A percentile compares a stretch with the other conserved stretches of the same genome.
Evolutionary conservation across 2,888 invertebrate species (phyloP).

Genomic region (Scaptomyza caliginosa): DNA sequence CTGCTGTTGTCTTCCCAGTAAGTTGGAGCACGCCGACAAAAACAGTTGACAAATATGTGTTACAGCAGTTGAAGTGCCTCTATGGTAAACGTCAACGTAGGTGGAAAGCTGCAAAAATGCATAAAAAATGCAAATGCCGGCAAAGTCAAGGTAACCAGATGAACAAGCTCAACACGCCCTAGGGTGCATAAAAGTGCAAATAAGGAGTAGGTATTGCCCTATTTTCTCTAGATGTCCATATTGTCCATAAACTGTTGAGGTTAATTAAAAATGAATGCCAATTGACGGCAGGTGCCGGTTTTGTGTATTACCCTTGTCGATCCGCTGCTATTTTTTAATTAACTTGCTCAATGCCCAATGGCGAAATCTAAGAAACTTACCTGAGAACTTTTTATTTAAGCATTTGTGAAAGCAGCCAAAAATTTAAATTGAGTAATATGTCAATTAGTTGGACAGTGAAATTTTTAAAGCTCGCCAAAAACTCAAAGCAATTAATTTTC

Average conservation of each 20-base stretch:
- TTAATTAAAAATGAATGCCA: slow-evolving; percentile 16
- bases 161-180: background rate
- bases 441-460: slow-evolving; percentile 17
- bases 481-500: slow-evolving; percentile 56
- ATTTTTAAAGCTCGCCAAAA: slow-evolving; percentile 29
- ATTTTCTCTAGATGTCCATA: slow-evolving; percentile 13
- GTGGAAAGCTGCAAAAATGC: slow-evolving; percentile 65
- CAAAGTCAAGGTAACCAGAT: slow-evolving; percentile 67
- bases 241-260: slow-evolving; percentile 10
- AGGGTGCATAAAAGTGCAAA: background rate
- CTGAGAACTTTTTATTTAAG: too few relatives aligned
- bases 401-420: background rate
- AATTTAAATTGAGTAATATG: slow-evolving; percentile 17
- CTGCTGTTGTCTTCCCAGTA: slow-evolving; percentile 6
- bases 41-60: slow-evolving; percentile 22
- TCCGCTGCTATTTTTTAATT: background rate
- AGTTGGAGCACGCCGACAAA: slow-evolving; percentile 12
- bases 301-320: slow-evolving; percentile 12
- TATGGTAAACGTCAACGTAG: slow-evolving; percentile 22
- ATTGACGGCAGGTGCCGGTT: slow-evolving; percentile 33
- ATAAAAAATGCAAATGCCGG: slow-evolving; percentile 62
- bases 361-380: too few relatives aligned
- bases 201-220: slow-evolving; percentile 9
- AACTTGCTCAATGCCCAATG: too few relatives aligned
- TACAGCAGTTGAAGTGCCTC: slow-evolving; percentile 21